Evolutionary conservation across 2,888 invertebrate genomes (phyloP).

Genomic region (Dynastes maya): DNA sequence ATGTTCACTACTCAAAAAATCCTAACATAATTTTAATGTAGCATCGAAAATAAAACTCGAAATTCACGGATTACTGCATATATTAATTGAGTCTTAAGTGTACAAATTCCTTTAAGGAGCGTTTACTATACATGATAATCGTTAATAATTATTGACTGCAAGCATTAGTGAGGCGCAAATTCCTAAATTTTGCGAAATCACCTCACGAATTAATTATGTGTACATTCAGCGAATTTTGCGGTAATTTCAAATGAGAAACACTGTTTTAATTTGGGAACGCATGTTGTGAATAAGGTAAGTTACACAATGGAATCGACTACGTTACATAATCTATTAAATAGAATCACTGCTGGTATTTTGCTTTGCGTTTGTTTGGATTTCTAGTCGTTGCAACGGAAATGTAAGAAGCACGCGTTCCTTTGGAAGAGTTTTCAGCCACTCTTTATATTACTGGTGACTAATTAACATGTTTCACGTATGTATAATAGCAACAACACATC

Average conservation of each 20-base stretch:
- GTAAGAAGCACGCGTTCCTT: background rate
- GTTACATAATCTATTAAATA: constrained; percentile 10
- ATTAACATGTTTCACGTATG: constrained; percentile 6
- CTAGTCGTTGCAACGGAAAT: constrained; percentile 1
- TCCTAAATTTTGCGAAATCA: constrained; percentile 10
- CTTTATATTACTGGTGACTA: background rate
- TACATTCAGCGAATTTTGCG: constrained; percentile 7
- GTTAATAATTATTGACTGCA: background rate
- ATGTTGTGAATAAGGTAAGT: background rate
- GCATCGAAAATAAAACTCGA: background rate
- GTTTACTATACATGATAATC: background rate
- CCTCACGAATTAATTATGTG: background rate
- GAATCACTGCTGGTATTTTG: too few species aligned
- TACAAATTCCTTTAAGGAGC: background rate
- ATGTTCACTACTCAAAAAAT: too few species aligned
- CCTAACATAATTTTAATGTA: background rate
- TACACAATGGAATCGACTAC: constrained; percentile 18
- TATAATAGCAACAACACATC: too few species aligned
- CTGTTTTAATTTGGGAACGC: constrained; percentile 3
- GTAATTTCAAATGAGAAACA: background rate
- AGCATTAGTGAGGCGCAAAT: background rate
- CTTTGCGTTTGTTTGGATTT: too few species aligned
- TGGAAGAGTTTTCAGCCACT: background rate
- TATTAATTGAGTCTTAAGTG: background rate
- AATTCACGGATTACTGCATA: constrained; percentile 5